Evolutionary conservation across 2,113 vertebrate species (phyloP).

Genomic region (Notiomystis cincta): DNA sequence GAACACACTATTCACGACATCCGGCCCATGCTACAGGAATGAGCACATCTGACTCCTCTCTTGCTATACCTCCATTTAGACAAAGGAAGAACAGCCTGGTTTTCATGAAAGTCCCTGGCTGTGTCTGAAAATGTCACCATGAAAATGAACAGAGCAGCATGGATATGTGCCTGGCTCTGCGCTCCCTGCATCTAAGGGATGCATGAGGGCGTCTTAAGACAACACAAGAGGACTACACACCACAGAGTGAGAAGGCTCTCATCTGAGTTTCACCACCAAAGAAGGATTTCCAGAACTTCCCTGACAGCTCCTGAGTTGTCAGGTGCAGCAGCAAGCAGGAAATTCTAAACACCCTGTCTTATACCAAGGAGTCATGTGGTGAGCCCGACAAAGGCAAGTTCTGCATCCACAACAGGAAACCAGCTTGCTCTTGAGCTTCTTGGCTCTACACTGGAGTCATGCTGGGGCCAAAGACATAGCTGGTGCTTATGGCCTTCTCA

Average conservation of each 20-base stretch:
- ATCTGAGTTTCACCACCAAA: neutral
- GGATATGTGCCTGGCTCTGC: neutral
- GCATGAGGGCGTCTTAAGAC: neutral
- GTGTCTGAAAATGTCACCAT: neutral
- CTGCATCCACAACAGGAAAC: neutral
- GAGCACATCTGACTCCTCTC: neutral
- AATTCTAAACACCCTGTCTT: neutral
- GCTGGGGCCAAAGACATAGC: neutral
- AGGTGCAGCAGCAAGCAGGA: neutral
- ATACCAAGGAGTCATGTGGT: neutral
- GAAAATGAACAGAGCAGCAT: neutral
- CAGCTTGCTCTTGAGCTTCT: neutral
- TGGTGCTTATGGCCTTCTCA: neutral
- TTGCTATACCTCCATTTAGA: fast-evolving
- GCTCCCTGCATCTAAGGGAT: neutral
- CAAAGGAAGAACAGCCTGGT: neutral
- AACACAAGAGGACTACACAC: neutral
- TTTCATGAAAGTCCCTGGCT: neutral
- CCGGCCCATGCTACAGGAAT: fast-evolving
- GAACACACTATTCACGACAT: neutral
- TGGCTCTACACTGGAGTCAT: neutral
- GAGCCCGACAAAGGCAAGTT: neutral
- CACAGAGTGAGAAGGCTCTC: neutral
- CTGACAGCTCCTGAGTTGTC: neutral
- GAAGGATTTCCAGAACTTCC: neutral